These are phyloP conservation scores for Agrenia bidenticulata DNA, from an alignment of 2,888 invertebrate species.

Conservation along the genomic window DNA sequence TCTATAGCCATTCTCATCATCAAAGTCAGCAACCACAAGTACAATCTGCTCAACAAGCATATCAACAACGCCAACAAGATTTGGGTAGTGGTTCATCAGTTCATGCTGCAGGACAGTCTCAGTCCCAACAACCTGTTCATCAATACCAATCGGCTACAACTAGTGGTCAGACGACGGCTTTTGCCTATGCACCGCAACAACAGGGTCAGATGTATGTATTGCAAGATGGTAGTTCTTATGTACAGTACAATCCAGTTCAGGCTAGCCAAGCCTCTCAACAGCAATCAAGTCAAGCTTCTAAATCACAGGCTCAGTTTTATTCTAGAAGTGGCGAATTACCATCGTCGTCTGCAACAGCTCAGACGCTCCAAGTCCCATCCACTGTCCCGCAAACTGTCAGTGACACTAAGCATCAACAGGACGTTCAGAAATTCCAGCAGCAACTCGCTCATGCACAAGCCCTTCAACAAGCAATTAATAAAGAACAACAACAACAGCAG, in stretches of 20 bases:
- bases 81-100: conserved; percentile 7
- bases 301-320: conserved; percentile 37
- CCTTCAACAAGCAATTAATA: conserved; percentile 2
- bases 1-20: neutral
- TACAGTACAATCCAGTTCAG: conserved; percentile 31
- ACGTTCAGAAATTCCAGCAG: conserved; percentile 30
- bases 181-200: conserved; percentile 27
- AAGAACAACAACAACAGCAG: conserved; percentile 28
- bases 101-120: conserved; percentile 26
- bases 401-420: conserved; percentile 6
- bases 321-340: conserved; percentile 45
- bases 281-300: conserved; percentile 25
- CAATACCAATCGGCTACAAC: conserved; percentile 20
- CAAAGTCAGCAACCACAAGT: conserved; percentile 10
- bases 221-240: conserved; percentile 46
- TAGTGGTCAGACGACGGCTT: conserved; percentile 37
- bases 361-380: conserved; percentile 29
- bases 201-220: conserved; percentile 50
- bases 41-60: conserved; percentile 19
- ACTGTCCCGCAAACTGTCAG: conserved; percentile 16
- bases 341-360: conserved; percentile 28
- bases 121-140: conserved; percentile 27
- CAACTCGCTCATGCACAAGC: conserved; percentile 32
- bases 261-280: conserved; percentile 32
- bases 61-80: conserved; percentile 21